Evolutionary conservation across 2,888 invertebrate species (phyloP).

Genomic region (Drosophila pegasa): DNA sequence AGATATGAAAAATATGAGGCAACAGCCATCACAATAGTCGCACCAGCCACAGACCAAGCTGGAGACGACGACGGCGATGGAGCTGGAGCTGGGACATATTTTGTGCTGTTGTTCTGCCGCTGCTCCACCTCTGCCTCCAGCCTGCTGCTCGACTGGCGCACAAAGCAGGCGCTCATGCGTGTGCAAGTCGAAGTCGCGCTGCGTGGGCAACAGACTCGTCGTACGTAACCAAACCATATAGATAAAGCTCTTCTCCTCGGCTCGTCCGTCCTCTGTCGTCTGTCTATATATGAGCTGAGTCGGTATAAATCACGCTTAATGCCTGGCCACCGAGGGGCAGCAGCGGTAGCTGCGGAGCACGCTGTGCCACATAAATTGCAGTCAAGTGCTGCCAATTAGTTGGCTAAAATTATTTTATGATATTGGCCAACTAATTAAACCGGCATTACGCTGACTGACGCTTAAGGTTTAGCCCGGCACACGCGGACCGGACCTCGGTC

Average conservation of each 20-base stretch:
- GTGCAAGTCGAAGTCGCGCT: conserved; percentile 36
- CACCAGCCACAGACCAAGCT: neutral
- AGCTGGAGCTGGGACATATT: conserved; percentile 34
- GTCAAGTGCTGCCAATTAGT: conserved; percentile 79
- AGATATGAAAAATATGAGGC: conserved; percentile 79
- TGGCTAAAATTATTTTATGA: conserved; percentile 77
- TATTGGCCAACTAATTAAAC: conserved; percentile 75
- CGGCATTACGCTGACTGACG: conserved; percentile 39
- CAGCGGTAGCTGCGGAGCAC: conserved; percentile 17
- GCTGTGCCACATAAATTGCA: conserved; percentile 66
- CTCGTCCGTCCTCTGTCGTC: neutral
- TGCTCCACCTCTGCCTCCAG: neutral
- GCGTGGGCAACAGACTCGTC: conserved; percentile 49
- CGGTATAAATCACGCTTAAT: conserved; percentile 71
- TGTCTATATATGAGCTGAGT: conserved; percentile 20
- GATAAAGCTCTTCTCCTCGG: conserved; percentile 9
- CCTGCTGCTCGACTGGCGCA: conserved; percentile 7
- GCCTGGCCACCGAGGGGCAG: conserved; percentile 33
- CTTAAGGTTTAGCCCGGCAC: conserved; percentile 20
- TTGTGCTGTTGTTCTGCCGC: conserved; percentile 14
- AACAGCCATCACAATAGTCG: conserved; percentile 73
- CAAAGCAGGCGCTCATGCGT: conserved; percentile 66
- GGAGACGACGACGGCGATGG: neutral
- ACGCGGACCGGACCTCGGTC: conserved; percentile 8
- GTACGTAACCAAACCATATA: conserved; percentile 33